Evolutionary conservation across 2,797 vertebrate species (phyloP).

Genomic region (Fundulus diaphanus): DNA sequence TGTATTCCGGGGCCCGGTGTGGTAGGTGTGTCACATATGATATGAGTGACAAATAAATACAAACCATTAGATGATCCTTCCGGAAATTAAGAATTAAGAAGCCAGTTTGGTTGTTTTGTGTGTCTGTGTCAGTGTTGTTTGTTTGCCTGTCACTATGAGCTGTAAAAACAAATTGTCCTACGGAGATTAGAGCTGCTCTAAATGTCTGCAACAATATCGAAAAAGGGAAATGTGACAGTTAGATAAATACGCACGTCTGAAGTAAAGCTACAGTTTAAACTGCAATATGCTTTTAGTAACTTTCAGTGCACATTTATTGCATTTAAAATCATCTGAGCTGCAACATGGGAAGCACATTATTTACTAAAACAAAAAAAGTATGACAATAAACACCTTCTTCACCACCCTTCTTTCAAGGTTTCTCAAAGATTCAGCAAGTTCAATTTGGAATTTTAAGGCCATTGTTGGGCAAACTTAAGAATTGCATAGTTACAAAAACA

Average conservation of each 20-base stretch:
- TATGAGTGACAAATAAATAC: too few species aligned
- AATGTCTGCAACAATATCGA: too few species aligned
- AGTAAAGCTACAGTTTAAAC: neutral
- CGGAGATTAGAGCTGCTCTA: too few species aligned
- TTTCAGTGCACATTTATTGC: neutral
- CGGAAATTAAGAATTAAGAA: too few species aligned
- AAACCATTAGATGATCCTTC: too few species aligned
- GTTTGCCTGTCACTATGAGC: too few species aligned
- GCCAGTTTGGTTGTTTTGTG: too few species aligned
- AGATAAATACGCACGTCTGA: neutral
- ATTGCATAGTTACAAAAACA: neutral
- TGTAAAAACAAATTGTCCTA: too few species aligned
- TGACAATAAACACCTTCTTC: neutral
- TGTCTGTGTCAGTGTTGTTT: too few species aligned
- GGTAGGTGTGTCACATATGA: too few species aligned
- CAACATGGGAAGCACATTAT: neutral
- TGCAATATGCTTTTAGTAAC: neutral
- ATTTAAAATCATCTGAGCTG: neutral
- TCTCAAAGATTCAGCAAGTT: neutral
- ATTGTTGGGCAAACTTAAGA: neutral
- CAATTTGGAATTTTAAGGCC: neutral
- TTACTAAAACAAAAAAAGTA: neutral
- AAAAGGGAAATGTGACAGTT: neutral
- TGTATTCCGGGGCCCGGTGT: too few species aligned
- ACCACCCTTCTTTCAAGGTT: neutral